Evolutionary conservation across 2,113 vertebrate species (phyloP).

Genomic region (Oncorhynchus mykiss): DNA sequence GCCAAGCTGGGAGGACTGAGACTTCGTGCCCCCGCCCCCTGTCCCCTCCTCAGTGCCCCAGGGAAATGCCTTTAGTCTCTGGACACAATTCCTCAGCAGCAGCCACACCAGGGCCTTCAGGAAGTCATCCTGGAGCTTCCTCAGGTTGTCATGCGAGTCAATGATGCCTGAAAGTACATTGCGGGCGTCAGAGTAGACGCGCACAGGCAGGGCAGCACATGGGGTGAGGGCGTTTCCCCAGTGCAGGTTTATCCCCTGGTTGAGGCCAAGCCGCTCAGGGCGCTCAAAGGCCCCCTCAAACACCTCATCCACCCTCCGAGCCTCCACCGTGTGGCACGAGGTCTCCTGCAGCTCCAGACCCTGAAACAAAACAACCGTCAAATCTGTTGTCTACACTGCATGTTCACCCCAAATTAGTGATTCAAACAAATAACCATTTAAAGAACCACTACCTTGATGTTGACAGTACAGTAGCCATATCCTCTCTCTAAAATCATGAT

Average conservation of each 20-base stretch:
- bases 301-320: conserved; percentile 90
- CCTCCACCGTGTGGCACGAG: conserved; percentile 95
- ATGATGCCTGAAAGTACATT: conserved; percentile 93
- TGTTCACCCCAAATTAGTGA: no score
- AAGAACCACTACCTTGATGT: conserved; percentile 84
- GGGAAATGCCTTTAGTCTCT: conserved; percentile 58
- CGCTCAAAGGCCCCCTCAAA: conserved; percentile 89
- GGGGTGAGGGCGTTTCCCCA: conserved; percentile 91
- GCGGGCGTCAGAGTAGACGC: conserved; percentile 89
- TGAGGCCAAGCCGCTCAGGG: conserved; percentile 72
- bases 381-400: background rate
- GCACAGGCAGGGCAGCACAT: conserved; percentile 82
- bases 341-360: conserved; percentile 97
- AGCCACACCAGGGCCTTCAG: conserved; percentile 90
- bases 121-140: conserved; percentile 90
- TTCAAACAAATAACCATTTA: no score
- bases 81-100: conserved; percentile 81
- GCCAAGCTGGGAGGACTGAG: conserved; percentile 67
- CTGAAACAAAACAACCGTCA: conserved; percentile 61
- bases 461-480: conserved; percentile 92
- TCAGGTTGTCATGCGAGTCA: conserved; percentile 90
- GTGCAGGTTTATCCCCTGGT: conserved; percentile 84
- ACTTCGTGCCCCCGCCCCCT: conserved; percentile 62
- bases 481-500: conserved; percentile 91
- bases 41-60: conserved; percentile 59